Conservation (phyloP, 2,888 invertebrate species). For the Drosophila fulvimacula region DNA sequence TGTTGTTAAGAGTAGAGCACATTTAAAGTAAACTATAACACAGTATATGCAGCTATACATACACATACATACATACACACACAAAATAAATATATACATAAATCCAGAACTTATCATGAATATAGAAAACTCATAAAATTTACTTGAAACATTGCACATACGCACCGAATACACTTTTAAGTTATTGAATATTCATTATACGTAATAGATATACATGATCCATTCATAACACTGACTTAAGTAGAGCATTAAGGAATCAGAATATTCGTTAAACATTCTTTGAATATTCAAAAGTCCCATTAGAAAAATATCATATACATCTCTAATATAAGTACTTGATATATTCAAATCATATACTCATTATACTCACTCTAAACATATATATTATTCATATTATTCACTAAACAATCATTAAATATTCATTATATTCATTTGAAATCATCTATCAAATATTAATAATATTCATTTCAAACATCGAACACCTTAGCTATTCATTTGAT, state of each 20-base stretch:
- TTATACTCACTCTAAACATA: neutral
- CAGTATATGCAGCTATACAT: conserved; percentile 33
- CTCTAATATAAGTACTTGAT: neutral
- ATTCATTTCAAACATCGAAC: neutral
- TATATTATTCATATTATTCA: too few species aligned
- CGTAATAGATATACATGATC: neutral
- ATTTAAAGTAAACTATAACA: conserved; percentile 9
- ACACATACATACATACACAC: conserved; percentile 8
- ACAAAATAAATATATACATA: neutral
- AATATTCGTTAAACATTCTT: neutral
- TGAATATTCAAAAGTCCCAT: neutral
- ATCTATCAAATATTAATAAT: too few species aligned
- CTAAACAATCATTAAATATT: too few species aligned
- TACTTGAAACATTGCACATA: conserved; percentile 26
- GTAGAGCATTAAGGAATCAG: conserved; percentile 6
- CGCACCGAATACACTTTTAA: neutral
- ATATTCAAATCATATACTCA: neutral
- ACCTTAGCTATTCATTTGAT: neutral
- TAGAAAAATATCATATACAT: neutral
- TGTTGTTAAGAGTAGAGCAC: conserved; percentile 33
- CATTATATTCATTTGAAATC: neutral
- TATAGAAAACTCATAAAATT: conserved; percentile 7
- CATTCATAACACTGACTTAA: neutral
- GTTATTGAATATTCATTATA: neutral
- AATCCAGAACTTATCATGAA: neutral